Evolutionary conservation across 2,888 invertebrate species (phyloP).

Genomic region (Campoplex nolae): DNA sequence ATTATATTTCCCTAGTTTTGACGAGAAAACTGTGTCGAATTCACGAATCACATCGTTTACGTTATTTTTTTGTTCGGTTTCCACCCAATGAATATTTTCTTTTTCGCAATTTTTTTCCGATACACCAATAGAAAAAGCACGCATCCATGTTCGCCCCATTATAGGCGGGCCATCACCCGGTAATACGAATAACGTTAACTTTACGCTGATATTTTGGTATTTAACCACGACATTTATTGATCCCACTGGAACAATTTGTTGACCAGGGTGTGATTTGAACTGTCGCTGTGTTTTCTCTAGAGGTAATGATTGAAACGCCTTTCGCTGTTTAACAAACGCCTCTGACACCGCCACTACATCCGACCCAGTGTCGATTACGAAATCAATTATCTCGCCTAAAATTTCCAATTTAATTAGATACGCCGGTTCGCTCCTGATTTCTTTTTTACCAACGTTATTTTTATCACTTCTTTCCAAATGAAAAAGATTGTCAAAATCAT

Average conservation of each 20-base stretch:
- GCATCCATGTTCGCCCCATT: conserved; percentile 63
- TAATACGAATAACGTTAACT: conserved; percentile 57
- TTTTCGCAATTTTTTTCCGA: neutral
- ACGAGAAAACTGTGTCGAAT: conserved; percentile 24
- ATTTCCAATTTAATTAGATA: too few species aligned
- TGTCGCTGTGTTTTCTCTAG: conserved; percentile 5
- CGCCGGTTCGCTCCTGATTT: too few species aligned
- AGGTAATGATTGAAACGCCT: neutral
- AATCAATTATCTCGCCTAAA: conserved; percentile 32
- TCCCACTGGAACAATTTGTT: too few species aligned
- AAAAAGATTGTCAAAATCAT: too few species aligned
- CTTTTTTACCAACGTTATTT: too few species aligned
- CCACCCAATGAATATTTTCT: conserved; percentile 17
- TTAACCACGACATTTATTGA: too few species aligned
- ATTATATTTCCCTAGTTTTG: conserved; percentile 19
- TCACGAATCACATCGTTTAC: neutral
- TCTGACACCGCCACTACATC: conserved; percentile 62
- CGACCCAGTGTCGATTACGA: conserved; percentile 68
- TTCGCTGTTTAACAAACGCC: neutral
- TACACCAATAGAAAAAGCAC: conserved; percentile 12
- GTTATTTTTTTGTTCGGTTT: neutral
- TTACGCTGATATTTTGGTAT: neutral
- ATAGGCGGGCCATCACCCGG: conserved; percentile 59
- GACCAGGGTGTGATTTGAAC: conserved; percentile 59
- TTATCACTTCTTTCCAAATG: too few species aligned